Conservation (phyloP, 2,113 vertebrate genomes). For the Anseranas semipalmata region DNA sequence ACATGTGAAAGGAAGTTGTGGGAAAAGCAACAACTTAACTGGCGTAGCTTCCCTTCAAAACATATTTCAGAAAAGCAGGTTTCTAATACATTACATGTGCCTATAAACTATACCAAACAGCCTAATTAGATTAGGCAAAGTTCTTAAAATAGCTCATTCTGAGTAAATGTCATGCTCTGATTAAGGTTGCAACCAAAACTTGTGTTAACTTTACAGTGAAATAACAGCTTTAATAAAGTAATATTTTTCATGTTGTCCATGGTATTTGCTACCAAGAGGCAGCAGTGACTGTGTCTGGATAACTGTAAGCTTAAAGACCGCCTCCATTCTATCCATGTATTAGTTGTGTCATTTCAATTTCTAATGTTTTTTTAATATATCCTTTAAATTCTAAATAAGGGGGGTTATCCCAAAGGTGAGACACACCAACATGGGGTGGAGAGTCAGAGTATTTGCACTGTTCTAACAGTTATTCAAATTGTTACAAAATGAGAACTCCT, state of each 20-base stretch:
- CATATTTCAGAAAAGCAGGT: background rate
- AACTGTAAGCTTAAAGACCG: background rate
- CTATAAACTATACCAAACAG: background rate
- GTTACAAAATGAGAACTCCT: background rate
- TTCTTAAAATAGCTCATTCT: background rate
- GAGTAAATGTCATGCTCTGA: background rate
- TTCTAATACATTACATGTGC: background rate
- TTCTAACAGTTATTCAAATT: background rate
- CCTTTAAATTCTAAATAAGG: background rate
- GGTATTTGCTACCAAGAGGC: background rate
- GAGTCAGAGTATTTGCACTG: background rate
- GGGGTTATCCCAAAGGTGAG: rapidly evolving
- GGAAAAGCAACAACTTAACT: background rate
- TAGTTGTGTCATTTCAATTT: background rate
- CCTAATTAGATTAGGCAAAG: background rate
- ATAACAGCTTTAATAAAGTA: background rate
- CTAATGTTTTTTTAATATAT: background rate
- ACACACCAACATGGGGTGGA: rapidly evolving
- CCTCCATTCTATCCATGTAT: background rate
- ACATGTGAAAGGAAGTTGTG: background rate
- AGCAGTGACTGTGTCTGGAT: background rate
- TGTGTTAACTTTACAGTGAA: background rate
- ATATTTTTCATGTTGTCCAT: background rate
- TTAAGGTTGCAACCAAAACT: background rate
- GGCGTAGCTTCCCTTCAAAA: background rate